These are phyloP conservation scores for Chaitophorus viminalis DNA, from an alignment of 2,888 invertebrate genomes.

Conservation along the genomic window DNA sequence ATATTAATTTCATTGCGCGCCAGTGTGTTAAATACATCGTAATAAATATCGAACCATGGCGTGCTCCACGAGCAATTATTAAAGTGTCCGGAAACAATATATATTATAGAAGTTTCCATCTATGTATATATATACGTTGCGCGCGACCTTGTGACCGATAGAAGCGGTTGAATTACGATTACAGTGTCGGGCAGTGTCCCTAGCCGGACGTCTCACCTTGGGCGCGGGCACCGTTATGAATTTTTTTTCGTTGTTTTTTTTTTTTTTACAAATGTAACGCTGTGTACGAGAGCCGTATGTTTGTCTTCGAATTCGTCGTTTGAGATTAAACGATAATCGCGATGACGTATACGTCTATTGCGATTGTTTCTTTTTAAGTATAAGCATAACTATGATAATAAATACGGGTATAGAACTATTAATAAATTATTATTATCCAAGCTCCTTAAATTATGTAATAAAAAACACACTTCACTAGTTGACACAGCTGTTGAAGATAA, in stretches of 20 bases:
- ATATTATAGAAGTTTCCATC: too few relatives aligned
- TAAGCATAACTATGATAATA: neutral
- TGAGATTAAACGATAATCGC: neutral
- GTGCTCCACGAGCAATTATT: neutral
- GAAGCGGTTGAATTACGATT: slow-evolving; percentile 21
- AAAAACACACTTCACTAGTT: too few relatives aligned
- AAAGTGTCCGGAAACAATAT: neutral
- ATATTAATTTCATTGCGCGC: slow-evolving; percentile 22
- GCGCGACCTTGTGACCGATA: slow-evolving; percentile 18
- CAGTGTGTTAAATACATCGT: neutral
- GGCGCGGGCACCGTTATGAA: neutral
- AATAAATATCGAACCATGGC: neutral
- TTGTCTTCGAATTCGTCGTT: neutral
- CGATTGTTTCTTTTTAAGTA: neutral
- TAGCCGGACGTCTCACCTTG: slow-evolving; percentile 17
- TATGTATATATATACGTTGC: neutral
- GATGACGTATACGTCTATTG: neutral
- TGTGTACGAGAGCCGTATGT: neutral
- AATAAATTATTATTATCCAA: neutral
- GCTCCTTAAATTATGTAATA: too few relatives aligned
- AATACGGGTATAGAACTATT: neutral
- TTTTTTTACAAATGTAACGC: neutral
- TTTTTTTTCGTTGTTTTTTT: neutral
- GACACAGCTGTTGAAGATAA: too few relatives aligned
- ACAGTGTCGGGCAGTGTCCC: neutral